These are phyloP conservation scores for Todus mexicanus DNA, from an alignment of 2,797 vertebrate species.

Conservation along the genomic window DNA sequence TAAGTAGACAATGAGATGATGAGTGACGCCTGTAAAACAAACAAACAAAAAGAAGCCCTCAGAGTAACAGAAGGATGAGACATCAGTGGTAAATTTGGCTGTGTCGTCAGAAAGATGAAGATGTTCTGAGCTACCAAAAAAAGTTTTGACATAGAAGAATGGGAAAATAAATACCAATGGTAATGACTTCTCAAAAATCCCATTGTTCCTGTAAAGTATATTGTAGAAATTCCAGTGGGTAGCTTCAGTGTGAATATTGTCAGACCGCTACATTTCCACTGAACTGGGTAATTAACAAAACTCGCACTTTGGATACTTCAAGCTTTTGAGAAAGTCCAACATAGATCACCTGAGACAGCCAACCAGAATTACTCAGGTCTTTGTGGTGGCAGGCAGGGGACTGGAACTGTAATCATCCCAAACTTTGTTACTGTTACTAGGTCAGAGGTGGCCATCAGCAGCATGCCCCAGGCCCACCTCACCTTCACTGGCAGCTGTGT, in stretches of 20 bases:
- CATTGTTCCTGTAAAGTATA: neutral
- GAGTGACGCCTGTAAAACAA: neutral
- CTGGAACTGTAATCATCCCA: neutral
- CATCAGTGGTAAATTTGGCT: neutral
- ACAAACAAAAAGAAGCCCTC: neutral
- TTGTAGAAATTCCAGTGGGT: neutral
- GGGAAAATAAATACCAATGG: neutral
- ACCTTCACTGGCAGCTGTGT: neutral
- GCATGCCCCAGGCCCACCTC: neutral
- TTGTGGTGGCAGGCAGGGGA: neutral
- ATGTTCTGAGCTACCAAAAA: neutral
- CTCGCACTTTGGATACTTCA: neutral
- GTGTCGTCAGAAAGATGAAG: neutral
- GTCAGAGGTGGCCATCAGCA: neutral
- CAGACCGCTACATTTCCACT: neutral
- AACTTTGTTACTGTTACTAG: neutral
- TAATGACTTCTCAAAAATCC: neutral
- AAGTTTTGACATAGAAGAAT: neutral
- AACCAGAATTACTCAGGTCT: neutral
- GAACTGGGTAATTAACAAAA: conserved; percentile 3
- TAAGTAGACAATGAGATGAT: neutral
- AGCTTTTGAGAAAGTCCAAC: neutral
- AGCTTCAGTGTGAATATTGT: neutral
- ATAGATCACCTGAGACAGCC: neutral
- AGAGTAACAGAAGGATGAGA: neutral